Percentiles rank a stretch among this genome's conserved stretches.
These are phyloP conservation scores for Triplophysa siluroides DNA, from an alignment of 2,113 vertebrate genomes.

Conservation along the genomic window DNA sequence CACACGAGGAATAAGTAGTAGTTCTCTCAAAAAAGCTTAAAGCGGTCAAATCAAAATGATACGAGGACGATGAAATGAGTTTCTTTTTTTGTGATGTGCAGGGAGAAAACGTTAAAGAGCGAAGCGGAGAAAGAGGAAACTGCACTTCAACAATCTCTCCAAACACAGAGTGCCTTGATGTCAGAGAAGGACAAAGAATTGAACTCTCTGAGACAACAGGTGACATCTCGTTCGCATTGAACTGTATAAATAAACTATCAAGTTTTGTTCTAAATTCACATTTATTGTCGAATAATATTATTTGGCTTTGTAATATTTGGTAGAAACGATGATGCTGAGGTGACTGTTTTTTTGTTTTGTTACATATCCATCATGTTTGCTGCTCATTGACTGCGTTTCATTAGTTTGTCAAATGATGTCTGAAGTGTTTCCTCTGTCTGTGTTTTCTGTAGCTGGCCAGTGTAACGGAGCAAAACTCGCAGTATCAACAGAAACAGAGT, in stretches of 20 bases:
- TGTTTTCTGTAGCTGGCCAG: slow-evolving; percentile 75
- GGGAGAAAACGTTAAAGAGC: slow-evolving; percentile 83
- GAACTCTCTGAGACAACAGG: slow-evolving; percentile 87
- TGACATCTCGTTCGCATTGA: slow-evolving; percentile 51
- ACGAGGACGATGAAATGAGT: slow-evolving; percentile 55
- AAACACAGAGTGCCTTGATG: slow-evolving; percentile 90
- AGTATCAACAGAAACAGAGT: slow-evolving; percentile 80
- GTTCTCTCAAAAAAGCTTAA: no score
- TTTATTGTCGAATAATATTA: no score
- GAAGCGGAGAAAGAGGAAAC: slow-evolving; percentile 87
- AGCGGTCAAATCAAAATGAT: no score
- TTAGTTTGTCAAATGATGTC: no score
- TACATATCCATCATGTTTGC: no score
- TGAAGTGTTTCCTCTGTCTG: slow-evolving; percentile 27
- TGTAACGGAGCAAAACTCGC: slow-evolving; percentile 82
- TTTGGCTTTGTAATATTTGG: no score
- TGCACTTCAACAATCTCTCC: slow-evolving; percentile 84
- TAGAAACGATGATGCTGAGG: no score
- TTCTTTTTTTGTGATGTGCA: slow-evolving; percentile 66
- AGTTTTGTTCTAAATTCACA: no score
- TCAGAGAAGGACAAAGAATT: slow-evolving; percentile 89
- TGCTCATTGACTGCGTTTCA: no score
- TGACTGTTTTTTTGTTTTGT: no score
- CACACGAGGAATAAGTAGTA: no score
- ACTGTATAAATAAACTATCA: no score